Conservation (phyloP, 2,113 vertebrate species). For the Setophaga coronata region DNA sequence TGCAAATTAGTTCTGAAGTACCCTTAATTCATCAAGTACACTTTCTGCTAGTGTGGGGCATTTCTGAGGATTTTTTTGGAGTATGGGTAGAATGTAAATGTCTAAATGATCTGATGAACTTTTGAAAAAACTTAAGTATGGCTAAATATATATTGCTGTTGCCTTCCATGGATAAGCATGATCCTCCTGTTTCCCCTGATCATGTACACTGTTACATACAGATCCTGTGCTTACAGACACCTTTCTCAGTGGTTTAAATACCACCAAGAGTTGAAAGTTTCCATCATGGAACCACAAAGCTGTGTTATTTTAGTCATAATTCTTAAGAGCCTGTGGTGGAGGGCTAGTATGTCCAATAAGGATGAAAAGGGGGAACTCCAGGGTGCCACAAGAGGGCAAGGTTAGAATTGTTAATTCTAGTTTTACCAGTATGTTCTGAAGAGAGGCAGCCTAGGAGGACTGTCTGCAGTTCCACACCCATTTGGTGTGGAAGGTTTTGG, state of each 20-base stretch:
- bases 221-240: not conserved
- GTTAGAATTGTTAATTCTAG: not conserved
- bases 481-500: not conserved
- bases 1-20: not conserved
- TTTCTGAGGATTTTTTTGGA: not conserved
- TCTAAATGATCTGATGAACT: not conserved
- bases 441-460: not conserved
- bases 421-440: not conserved
- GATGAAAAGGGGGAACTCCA: not conserved
- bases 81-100: not conserved
- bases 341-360: fast-evolving
- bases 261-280: not conserved
- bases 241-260: not conserved
- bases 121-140: not conserved
- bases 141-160: not conserved
- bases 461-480: not conserved
- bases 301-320: not conserved
- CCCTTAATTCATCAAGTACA: fast-evolving
- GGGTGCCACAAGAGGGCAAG: not conserved
- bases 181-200: not conserved
- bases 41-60: not conserved
- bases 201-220: fast-evolving
- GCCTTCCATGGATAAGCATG: not conserved
- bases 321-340: not conserved
- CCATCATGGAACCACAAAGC: not conserved